A percentile compares a stretch with the other conserved stretches of the same genome.
Conservation (phyloP, 2,888 invertebrate genomes). For the Himalopsyche anomala region DNA sequence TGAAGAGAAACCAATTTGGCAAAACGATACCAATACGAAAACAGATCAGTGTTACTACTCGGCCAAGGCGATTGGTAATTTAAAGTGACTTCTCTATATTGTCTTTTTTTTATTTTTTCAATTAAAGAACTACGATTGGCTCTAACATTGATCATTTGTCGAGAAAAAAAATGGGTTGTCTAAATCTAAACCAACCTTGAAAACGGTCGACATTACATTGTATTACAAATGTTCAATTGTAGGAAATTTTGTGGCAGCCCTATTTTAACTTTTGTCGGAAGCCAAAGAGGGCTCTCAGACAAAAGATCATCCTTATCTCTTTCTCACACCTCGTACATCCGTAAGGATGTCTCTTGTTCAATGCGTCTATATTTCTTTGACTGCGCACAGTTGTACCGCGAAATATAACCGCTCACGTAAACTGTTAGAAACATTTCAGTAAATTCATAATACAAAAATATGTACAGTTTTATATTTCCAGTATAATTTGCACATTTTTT, state of each 20-base stretch:
- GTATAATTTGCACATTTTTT: conserved; percentile 6
- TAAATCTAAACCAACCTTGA: too few relatives aligned
- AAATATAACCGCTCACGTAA: background rate
- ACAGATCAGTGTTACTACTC: too few relatives aligned
- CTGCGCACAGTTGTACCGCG: background rate
- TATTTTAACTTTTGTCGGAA: background rate
- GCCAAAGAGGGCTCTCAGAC: conserved; percentile 56
- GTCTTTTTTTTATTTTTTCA: too few relatives aligned
- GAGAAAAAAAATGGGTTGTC: too few relatives aligned
- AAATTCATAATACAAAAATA: background rate
- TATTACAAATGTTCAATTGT: too few relatives aligned
- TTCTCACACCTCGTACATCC: conserved; percentile 58
- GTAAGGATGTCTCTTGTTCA: conserved; percentile 1
- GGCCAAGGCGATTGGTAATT: too few relatives aligned
- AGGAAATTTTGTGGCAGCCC: background rate
- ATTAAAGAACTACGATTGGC: too few relatives aligned
- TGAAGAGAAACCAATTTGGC: too few relatives aligned
- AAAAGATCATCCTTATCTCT: conserved; percentile 60
- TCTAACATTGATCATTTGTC: too few relatives aligned
- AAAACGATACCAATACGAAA: too few relatives aligned
- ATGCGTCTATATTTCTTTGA: background rate
- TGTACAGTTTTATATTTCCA: conserved; percentile 26
- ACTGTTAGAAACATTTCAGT: background rate
- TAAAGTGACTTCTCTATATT: too few relatives aligned
- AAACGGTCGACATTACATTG: too few relatives aligned